Conservation (phyloP, 1,140 invertebrate genomes). For the Alviniconcha marisindica region DNA sequence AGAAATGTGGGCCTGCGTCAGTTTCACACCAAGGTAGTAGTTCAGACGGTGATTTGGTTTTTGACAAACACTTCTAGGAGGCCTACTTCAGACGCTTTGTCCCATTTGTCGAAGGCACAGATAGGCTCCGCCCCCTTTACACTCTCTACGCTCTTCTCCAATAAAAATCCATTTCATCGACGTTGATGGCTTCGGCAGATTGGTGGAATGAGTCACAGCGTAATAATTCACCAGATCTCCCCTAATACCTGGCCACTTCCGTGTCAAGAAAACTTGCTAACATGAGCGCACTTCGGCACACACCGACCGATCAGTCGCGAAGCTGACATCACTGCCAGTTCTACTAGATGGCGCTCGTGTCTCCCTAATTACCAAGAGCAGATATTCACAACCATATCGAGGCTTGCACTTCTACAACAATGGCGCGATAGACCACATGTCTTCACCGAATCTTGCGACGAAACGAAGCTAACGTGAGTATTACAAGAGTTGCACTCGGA, state of each 20-base stretch:
- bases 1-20: neutral
- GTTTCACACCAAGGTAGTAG: neutral
- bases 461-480: conserved; percentile 43
- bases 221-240: neutral
- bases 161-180: conserved; percentile 9
- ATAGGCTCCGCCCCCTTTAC: conserved; percentile 2
- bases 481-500: neutral
- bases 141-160: neutral
- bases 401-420: conserved; percentile 52
- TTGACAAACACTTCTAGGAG: too few relatives aligned
- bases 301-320: neutral
- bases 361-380: conserved; percentile 55
- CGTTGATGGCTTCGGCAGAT: conserved; percentile 30
- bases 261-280: conserved; percentile 17
- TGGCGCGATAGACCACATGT: conserved; percentile 60
- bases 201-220: conserved; percentile 31
- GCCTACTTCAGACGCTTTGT: neutral
- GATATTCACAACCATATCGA: conserved; percentile 59
- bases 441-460: conserved; percentile 46
- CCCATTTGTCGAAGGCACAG: neutral
- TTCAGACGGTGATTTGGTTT: too few relatives aligned
- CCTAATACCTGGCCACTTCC: conserved; percentile 25
- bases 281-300: conserved; percentile 1
- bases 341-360: conserved; percentile 48
- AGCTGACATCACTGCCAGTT: conserved; percentile 33